Conservation (phyloP, 1,140 invertebrate species). For the Idris sp. region DNA sequence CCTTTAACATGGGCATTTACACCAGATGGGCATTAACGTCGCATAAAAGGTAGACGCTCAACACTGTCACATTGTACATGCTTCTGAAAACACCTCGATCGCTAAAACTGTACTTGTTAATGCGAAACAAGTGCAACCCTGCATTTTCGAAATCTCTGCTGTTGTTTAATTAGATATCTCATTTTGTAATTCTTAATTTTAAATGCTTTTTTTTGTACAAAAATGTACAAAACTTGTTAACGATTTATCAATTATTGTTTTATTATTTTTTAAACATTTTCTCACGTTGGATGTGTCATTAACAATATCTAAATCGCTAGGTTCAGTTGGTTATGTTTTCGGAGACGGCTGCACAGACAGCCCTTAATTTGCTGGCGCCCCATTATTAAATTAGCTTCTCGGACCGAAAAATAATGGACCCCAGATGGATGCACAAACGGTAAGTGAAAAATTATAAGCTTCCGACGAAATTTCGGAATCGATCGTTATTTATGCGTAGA, state of each 20-base stretch:
- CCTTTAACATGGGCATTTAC: slow-evolving; percentile 51
- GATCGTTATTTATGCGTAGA: slow-evolving; percentile 48
- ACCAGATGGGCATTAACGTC: slow-evolving; percentile 45
- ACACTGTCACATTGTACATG: slow-evolving; percentile 36
- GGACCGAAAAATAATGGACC: slow-evolving; percentile 30
- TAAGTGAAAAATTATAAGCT: slow-evolving; percentile 67
- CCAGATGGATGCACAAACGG: slow-evolving; percentile 27
- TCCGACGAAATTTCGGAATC: slow-evolving; percentile 50
- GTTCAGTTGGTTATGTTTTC: neutral
- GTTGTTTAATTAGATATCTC: neutral
- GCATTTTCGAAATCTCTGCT: slow-evolving; percentile 7
- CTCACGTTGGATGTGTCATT: neutral
- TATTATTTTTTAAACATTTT: neutral
- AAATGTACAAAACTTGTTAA: too few relatives aligned
- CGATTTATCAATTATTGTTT: too few relatives aligned
- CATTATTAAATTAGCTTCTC: slow-evolving; percentile 41
- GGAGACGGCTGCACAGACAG: slow-evolving; percentile 11
- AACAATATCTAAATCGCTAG: neutral
- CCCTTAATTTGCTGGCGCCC: slow-evolving; percentile 21
- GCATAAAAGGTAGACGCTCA: slow-evolving; percentile 34
- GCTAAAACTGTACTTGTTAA: slow-evolving; percentile 16
- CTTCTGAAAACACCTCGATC: slow-evolving; percentile 23
- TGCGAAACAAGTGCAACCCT: slow-evolving; percentile 6
- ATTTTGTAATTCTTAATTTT: neutral
- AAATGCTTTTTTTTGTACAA: too few relatives aligned